A percentile compares a stretch with the other conserved stretches of the same genome.
Conservation (phyloP, 2,797 vertebrate species). For the Carcharodon carcharias region DNA sequence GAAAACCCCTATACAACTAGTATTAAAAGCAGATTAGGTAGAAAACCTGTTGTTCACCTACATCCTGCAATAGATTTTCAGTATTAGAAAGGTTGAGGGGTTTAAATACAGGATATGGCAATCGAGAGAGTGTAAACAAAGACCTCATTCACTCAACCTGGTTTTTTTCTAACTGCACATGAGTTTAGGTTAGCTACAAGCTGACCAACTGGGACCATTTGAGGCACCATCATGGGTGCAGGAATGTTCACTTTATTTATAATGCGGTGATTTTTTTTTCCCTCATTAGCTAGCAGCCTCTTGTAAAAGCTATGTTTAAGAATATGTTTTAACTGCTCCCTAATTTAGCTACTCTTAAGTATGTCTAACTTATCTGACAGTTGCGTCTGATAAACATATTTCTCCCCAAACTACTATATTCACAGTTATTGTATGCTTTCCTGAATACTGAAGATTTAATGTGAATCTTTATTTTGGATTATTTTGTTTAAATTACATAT, state of each 20-base stretch:
- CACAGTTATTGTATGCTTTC: not conserved
- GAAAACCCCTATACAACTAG: too few species aligned
- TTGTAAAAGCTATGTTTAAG: not conserved
- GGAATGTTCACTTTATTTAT: slow-evolving; percentile 32
- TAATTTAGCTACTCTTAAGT: not conserved
- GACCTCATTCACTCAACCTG: slow-evolving; percentile 58
- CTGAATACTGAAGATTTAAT: slow-evolving; percentile 9
- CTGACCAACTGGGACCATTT: slow-evolving; percentile 49
- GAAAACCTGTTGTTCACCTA: slow-evolving; percentile 53
- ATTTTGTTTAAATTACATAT: not conserved
- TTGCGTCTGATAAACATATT: not conserved
- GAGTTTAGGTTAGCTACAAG: slow-evolving; percentile 54
- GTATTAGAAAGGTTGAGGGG: slow-evolving; percentile 55
- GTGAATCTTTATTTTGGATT: not conserved
- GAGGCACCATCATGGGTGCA: slow-evolving; percentile 44
- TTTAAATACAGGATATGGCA: slow-evolving; percentile 62
- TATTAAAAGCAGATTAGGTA: slow-evolving; percentile 47
- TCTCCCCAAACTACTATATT: not conserved
- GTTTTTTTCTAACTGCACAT: slow-evolving; percentile 49
- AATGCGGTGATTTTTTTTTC: not conserved
- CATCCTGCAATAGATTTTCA: slow-evolving; percentile 50
- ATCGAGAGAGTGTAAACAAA: slow-evolving; percentile 63
- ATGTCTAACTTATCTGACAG: not conserved
- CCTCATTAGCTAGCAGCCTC: not conserved
- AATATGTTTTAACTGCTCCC: slow-evolving; percentile 13